Evolutionary conservation across 2,888 invertebrate species (phyloP).

Genomic region (Quadroppia sp.): DNA sequence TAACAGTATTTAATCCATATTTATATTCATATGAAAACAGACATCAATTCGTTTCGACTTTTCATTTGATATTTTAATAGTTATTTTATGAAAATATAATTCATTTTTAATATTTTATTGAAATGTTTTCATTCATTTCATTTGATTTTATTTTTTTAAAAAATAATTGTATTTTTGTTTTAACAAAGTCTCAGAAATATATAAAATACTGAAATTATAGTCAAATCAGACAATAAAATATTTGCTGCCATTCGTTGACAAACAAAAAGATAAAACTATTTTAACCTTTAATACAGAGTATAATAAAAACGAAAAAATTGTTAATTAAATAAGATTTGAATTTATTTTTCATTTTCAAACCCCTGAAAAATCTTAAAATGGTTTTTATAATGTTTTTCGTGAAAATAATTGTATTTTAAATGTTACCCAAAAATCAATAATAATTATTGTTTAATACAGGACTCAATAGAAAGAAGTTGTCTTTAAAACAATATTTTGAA

Average conservation of each 20-base stretch:
- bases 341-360: too few species aligned
- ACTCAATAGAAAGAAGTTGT: too few species aligned
- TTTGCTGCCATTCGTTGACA: constrained; percentile 27
- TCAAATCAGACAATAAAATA: constrained; percentile 33
- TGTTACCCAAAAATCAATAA: too few species aligned
- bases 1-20: constrained; percentile 21
- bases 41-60: background rate
- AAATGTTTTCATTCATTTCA: background rate
- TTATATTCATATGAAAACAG: constrained; percentile 5
- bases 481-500: too few species aligned
- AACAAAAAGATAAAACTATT: background rate
- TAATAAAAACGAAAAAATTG: constrained; percentile 8
- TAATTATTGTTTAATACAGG: too few species aligned
- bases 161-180: background rate
- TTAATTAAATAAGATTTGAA: background rate
- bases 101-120: constrained; percentile 15
- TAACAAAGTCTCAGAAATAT: background rate
- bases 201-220: background rate
- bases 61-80: constrained; percentile 22
- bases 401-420: too few species aligned
- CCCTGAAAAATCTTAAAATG: too few species aligned
- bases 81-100: background rate
- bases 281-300: constrained; percentile 11
- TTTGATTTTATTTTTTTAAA: too few species aligned
- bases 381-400: too few species aligned